A percentile compares a stretch with the other conserved stretches of the same genome.
phyloP scores from a whole-genome alignment of 92 coral and sea anemone species.

The Blastomussa wellsi region DNA sequence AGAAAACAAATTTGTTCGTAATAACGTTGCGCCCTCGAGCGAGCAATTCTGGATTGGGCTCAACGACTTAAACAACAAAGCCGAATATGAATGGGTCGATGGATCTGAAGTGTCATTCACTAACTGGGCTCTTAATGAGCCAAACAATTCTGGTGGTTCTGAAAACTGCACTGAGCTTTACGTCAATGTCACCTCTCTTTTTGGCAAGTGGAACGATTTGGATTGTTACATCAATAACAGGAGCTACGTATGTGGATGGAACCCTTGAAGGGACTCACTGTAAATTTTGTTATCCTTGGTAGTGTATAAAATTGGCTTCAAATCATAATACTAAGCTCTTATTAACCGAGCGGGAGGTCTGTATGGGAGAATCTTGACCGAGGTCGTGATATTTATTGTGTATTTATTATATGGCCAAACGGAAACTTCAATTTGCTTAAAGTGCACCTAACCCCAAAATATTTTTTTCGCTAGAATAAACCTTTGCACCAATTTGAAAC shows the following conservation, averaged over 20 bases:
- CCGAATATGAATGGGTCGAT: conserved; percentile 15
- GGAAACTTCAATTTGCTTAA: too few species aligned
- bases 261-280: background rate
- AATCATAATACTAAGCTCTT: too few species aligned
- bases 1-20: background rate
- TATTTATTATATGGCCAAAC: too few species aligned
- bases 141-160: background rate
- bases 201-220: conserved; percentile 21
- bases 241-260: conserved; percentile 16
- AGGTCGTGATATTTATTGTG: too few species aligned
- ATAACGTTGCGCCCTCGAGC: background rate
- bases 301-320: too few species aligned
- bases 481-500: too few species aligned
- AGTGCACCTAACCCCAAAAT: too few species aligned
- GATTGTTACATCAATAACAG: background rate
- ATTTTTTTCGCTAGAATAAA: too few species aligned
- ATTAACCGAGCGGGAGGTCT: too few species aligned
- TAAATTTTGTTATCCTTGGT: too few species aligned
- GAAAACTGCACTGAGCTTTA: conserved; percentile 18
- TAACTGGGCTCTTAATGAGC: background rate
- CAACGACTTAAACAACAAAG: conserved; percentile 1
- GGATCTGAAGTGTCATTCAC: conserved; percentile 6
- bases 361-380: too few species aligned
- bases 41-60: conserved; percentile 1
- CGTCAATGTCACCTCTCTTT: background rate